Evolutionary conservation across 2,888 invertebrate species (phyloP).

Genomic region (Capitulum mitella): DNA sequence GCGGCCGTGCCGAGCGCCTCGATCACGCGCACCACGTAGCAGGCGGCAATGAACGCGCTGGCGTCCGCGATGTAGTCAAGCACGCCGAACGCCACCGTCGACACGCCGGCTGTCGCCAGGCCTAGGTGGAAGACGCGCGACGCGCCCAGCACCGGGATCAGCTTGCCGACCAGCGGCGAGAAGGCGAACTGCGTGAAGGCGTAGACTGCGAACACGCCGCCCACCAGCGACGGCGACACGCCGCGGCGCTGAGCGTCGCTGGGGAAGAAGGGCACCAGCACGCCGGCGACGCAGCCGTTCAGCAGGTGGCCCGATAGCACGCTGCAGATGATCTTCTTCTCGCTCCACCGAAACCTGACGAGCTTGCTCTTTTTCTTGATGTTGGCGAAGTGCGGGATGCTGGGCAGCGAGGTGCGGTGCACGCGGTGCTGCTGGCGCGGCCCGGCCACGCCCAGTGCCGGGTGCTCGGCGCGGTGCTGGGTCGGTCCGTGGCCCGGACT

Average conservation of each 20-base stretch:
- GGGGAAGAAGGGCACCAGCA: constrained; percentile 12
- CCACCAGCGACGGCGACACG: background rate
- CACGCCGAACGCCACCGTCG: constrained; percentile 13
- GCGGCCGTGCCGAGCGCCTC: constrained; percentile 19
- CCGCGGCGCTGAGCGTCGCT: background rate
- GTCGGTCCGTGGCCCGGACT: background rate
- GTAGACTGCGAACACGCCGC: constrained; percentile 14
- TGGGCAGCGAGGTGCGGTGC: background rate
- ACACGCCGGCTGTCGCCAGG: background rate
- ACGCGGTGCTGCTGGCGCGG: background rate
- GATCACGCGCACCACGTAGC: background rate
- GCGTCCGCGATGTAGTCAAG: background rate
- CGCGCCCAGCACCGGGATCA: constrained; percentile 11
- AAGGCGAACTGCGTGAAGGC: background rate
- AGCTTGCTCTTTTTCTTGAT: background rate
- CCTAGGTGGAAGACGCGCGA: constrained; percentile 3
- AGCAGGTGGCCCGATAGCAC: background rate
- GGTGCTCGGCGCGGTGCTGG: background rate
- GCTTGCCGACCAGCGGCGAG: background rate
- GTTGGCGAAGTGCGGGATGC: background rate
- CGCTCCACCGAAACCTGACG: background rate
- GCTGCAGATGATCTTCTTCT: constrained; percentile 19
- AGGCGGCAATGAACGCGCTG: background rate
- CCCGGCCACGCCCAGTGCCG: background rate
- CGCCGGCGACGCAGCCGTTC: background rate